Conservation (phyloP, 23 tunicate genomes). For the Phallusia fumigata region DNA sequence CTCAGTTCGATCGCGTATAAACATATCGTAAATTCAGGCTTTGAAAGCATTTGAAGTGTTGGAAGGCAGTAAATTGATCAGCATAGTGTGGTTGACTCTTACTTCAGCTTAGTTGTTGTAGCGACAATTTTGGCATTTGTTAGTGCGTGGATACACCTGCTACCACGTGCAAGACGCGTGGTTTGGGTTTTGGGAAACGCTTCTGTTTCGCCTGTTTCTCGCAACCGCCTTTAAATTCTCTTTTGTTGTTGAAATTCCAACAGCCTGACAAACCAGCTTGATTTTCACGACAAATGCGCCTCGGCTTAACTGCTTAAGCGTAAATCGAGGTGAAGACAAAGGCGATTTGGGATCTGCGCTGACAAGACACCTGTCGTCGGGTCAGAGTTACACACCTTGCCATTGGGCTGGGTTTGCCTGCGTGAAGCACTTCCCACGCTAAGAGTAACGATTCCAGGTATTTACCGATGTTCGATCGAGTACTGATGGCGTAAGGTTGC, state of each 20-base stretch:
- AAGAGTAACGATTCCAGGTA: not conserved
- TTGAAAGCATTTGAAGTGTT: too few relatives aligned
- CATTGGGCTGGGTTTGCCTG: not conserved
- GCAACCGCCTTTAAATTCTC: too few relatives aligned
- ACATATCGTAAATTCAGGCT: too few relatives aligned
- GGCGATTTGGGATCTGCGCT: not conserved
- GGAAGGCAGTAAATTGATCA: too few relatives aligned
- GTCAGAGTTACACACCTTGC: not conserved
- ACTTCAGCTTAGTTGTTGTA: too few relatives aligned
- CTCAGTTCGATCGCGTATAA: too few relatives aligned
- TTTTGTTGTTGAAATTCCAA: not conserved
- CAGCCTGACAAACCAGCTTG: not conserved
- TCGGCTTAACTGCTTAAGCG: slow-evolving; percentile 11
- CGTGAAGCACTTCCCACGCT: not conserved
- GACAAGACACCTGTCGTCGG: slow-evolving; percentile 8
- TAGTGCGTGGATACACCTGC: too few relatives aligned
- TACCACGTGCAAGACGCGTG: too few relatives aligned
- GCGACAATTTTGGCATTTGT: too few relatives aligned
- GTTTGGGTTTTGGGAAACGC: too few relatives aligned
- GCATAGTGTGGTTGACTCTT: too few relatives aligned
- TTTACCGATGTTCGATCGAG: not conserved
- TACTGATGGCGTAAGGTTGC: not conserved
- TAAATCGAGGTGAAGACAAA: not conserved
- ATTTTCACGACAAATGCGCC: not conserved
- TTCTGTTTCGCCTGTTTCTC: too few relatives aligned